Base-by-base conservation (phyloP, 30 jellyfish, hydroid and myxozoan genomes). In the Hydra vulgaris region DNA sequence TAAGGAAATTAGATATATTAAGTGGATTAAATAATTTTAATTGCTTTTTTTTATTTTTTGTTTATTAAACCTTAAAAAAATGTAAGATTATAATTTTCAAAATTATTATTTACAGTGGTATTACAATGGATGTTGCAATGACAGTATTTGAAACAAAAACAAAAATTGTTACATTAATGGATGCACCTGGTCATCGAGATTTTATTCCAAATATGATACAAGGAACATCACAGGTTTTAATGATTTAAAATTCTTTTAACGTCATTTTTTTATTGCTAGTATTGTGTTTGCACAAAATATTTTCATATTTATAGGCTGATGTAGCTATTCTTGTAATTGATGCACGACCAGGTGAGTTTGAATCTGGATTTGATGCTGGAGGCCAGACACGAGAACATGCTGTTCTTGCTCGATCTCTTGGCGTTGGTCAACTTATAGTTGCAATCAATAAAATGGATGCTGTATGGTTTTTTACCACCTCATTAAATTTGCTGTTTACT, bases 381-480 rank as follows among this genome's bases (percentile, higher is more conserved):
- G 99, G 99, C 1, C 99, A 92, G 71, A 92, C 99, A 53, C 84
- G 99, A 71, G 99, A 92, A 66, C 99, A 92, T 87, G 99, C 99
- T 53, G 76, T 92, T 66, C 66, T 92, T 23, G 96, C 99, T 24
- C 88, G 99, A 8, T 92, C 99, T 8, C 88, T 92, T 17, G 99
- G 99, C 61, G 96, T 92, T 73, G 95, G 74, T 53, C 99, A 92
- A 54, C 56, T 92, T 21, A 76, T 77, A 1, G 99, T 92, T 18
- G 96, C 99, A 18, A 94, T 92, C 79, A 92, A 92, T 70, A 92
- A 92, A 79, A 79, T 92, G 95, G 99, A 92, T 66, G 82, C 86
- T 71, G 99, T 92, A 74, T 71, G 93, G 72, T 71, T 15, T 7
- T 80, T 26, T 40, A 40, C 12, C 61, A 3, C n/a, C n/a, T n/a